Conservation (phyloP, 1,140 invertebrate species). For the Cotesia vestalis region DNA sequence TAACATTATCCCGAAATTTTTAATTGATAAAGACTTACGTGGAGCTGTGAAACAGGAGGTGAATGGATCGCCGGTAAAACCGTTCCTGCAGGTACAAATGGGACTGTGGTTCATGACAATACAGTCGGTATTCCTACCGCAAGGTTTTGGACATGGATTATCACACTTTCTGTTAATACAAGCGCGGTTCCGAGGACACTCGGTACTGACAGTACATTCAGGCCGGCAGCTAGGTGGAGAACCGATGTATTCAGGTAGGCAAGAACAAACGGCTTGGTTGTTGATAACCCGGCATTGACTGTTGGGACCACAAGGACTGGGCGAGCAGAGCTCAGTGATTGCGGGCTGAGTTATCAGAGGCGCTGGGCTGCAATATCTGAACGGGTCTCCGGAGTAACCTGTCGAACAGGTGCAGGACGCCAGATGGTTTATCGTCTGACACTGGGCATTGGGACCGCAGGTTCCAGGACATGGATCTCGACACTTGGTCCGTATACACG, state of each 20-base stretch:
- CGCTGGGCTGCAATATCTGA: conserved; percentile 54
- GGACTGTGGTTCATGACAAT: conserved; percentile 72
- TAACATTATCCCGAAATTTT: not conserved
- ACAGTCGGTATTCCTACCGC: conserved; percentile 71
- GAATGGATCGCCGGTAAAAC: conserved; percentile 70
- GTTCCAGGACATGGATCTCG: conserved; percentile 67
- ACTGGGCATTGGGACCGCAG: conserved; percentile 68
- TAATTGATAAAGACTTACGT: conserved; percentile 29
- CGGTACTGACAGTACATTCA: conserved; percentile 74
- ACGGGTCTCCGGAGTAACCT: conserved; percentile 67
- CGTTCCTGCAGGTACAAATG: conserved; percentile 71
- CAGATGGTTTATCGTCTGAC: conserved; percentile 64
- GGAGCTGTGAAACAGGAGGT: conserved; percentile 29
- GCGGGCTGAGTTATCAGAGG: conserved; percentile 47
- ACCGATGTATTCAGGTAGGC: conserved; percentile 73
- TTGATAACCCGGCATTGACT: conserved; percentile 72
- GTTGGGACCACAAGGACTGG: conserved; percentile 73
- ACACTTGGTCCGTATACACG: conserved; percentile 67
- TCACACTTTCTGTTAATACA: conserved; percentile 76
- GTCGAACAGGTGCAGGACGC: conserved; percentile 65
- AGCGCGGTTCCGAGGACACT: conserved; percentile 71
- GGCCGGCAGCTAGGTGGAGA: conserved; percentile 74
- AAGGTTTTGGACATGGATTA: conserved; percentile 75
- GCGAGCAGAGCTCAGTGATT: conserved; percentile 47
- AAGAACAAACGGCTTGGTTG: conserved; percentile 74